Conservation (phyloP, 2,888 invertebrate genomes). For the Dugesia japonica region DNA sequence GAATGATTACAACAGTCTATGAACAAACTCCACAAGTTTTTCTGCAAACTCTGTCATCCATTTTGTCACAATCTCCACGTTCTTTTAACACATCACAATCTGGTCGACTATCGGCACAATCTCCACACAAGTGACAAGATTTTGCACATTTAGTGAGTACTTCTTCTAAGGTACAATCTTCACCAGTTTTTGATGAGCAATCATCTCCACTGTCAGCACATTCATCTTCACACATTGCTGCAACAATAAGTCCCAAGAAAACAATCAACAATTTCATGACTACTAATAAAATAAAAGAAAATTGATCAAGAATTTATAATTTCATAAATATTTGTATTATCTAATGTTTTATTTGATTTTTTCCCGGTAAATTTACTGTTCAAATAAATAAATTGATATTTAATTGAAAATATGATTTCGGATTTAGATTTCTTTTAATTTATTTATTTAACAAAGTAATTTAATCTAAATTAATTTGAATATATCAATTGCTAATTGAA, state of each 20-base stretch:
- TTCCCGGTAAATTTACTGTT: no score
- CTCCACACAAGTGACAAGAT: slow-evolving; percentile 2
- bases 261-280: slow-evolving; percentile 4
- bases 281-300: no score
- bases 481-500: no score
- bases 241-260: not conserved
- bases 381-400: no score
- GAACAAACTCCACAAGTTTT: slow-evolving; percentile 1
- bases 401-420: no score
- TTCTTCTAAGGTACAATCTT: not conserved
- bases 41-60: slow-evolving; percentile 15
- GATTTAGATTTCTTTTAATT: no score
- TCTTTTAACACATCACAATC: not conserved
- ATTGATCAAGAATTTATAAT: no score
- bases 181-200: not conserved
- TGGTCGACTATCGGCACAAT: not conserved
- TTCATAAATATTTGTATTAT: no score
- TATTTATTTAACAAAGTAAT: no score
- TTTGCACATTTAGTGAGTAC: not conserved
- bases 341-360: no score
- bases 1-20: no score
- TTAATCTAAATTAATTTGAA: no score
- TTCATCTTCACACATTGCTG: not conserved
- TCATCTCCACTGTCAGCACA: not conserved
- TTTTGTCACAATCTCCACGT: slow-evolving; percentile 9